Evolutionary conservation across 2,888 invertebrate genomes (phyloP).

Genomic region (Meghimatium bilineatum): DNA sequence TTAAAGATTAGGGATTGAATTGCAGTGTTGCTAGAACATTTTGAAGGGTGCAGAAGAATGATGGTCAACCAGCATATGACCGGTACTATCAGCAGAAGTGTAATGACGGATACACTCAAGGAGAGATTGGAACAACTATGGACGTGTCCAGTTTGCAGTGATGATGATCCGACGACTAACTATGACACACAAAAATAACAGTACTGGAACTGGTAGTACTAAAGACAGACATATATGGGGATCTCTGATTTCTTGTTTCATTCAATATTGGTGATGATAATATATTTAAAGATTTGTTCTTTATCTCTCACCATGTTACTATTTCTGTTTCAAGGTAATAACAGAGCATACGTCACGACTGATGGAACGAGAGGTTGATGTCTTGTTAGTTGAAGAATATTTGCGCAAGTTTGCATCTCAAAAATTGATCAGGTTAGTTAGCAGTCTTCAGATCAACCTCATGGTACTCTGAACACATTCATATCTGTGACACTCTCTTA

Average conservation of each 20-base stretch:
- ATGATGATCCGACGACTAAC: no score
- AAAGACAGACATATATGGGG: not conserved
- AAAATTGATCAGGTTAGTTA: constrained; percentile 82
- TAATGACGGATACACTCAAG: no score
- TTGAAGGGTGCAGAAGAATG: no score
- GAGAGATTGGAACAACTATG: no score
- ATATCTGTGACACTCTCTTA: not conserved
- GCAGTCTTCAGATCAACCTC: no score
- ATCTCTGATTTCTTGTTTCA: not conserved
- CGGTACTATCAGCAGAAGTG: no score
- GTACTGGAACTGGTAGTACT: not conserved
- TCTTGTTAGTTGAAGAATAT: constrained; percentile 84
- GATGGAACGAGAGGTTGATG: constrained; percentile 79
- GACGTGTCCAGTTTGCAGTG: no score
- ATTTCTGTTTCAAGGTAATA: constrained; percentile 78
- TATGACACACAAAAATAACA: not conserved
- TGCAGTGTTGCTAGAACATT: no score
- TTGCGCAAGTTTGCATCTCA: constrained; percentile 88
- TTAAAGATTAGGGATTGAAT: no score
- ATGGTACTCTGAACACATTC: no score
- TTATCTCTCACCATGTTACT: not conserved
- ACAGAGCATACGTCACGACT: constrained; percentile 80
- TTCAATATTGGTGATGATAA: not conserved
- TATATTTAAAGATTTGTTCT: not conserved
- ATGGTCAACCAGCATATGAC: no score